phyloP scores from a whole-genome alignment of 1,140 invertebrate species.

The Eupeodes corollae region DNA sequence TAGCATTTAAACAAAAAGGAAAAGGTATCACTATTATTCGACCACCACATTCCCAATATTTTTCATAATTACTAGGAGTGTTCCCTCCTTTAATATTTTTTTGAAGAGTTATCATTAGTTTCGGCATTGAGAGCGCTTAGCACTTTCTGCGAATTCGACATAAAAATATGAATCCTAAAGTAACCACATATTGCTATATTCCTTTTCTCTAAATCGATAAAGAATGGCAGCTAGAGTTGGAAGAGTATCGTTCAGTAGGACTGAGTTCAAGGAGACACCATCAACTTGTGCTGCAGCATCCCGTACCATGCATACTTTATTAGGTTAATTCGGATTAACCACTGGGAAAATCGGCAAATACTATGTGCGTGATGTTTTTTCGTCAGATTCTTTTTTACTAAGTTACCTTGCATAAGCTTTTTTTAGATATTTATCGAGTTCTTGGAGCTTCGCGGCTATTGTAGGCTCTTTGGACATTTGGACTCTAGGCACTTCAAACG shows the following conservation, averaged over 20 bases:
- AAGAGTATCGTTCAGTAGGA: slow-evolving; percentile 13
- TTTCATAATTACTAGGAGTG: neutral
- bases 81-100: no score
- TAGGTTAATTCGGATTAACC: slow-evolving; percentile 14
- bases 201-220: neutral
- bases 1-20: neutral
- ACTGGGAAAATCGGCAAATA: slow-evolving; percentile 23
- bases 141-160: neutral
- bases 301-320: slow-evolving; percentile 15
- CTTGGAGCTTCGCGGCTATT: no score
- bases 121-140: neutral
- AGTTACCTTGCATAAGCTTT: slow-evolving; percentile 1
- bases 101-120: neutral
- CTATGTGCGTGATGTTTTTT: slow-evolving; percentile 6
- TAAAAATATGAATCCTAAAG: slow-evolving; percentile 6
- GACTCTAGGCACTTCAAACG: no score
- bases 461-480: no score
- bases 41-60: neutral
- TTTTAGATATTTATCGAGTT: no score
- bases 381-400: neutral
- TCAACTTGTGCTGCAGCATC: slow-evolving; percentile 13
- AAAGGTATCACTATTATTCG: neutral
- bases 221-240: no score
- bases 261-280: slow-evolving; percentile 15
- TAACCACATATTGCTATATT: neutral